phyloP scores from a whole-genome alignment of 2,113 vertebrate genomes.

The Ailurus styani region DNA sequence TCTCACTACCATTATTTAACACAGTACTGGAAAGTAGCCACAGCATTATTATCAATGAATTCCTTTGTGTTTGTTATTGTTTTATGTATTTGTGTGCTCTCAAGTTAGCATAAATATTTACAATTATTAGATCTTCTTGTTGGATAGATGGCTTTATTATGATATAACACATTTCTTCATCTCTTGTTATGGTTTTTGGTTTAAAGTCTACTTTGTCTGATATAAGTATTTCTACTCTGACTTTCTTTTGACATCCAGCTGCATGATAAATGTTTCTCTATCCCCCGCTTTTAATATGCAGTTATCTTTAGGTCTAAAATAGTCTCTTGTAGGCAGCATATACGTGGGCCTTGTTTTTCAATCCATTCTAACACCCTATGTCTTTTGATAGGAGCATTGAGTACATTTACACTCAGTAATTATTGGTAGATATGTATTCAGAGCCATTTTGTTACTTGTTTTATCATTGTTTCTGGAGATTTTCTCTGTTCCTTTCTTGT shows the following conservation, averaged over 20 bases:
- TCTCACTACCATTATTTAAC: no score
- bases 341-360: neutral
- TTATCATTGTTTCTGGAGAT: neutral
- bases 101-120: neutral
- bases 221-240: neutral
- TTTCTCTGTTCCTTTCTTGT: neutral
- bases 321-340: neutral
- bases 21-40: no score
- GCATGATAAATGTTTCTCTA: neutral
- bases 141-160: neutral
- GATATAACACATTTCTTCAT: neutral
- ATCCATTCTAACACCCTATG: neutral
- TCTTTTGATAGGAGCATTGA: neutral
- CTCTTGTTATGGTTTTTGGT: neutral
- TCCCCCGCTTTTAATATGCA: neutral
- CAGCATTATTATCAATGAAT: neutral
- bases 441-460: neutral
- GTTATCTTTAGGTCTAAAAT: neutral
- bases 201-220: neutral
- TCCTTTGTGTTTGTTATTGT: neutral
- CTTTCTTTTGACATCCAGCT: neutral
- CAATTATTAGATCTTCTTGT: neutral
- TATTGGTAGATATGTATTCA: neutral
- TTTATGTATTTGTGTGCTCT: neutral
- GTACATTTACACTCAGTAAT: neutral